Evolutionary conservation across 2,888 invertebrate species (phyloP).

Genomic region (Drosophila ustulata): DNA sequence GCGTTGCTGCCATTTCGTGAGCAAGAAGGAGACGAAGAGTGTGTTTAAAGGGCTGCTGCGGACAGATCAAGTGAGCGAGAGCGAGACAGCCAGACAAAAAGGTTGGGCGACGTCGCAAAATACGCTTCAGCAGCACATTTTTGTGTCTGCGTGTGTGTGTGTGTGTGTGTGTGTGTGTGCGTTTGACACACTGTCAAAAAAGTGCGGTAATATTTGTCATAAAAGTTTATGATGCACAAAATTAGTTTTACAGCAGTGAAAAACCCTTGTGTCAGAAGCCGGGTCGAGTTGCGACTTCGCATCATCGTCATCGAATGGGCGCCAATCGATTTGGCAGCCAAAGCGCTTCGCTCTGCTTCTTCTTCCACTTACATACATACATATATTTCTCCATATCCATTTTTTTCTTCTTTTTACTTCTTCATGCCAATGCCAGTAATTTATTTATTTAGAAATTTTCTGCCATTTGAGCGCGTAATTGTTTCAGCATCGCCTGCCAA

Average conservation of each 20-base stretch:
- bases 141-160: constrained; percentile 8
- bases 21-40: constrained; percentile 11
- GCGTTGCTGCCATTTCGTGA: constrained; percentile 61
- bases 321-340: constrained; percentile 62
- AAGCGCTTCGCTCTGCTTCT: not conserved
- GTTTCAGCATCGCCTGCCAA: constrained; percentile 60
- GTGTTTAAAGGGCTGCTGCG: constrained; percentile 9
- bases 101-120: constrained; percentile 35
- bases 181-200: constrained; percentile 71
- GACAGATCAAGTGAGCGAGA: constrained; percentile 1
- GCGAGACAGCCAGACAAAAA: not conserved
- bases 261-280: constrained; percentile 41
- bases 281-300: too few species aligned
- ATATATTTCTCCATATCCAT: too few species aligned
- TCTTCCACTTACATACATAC: not conserved
- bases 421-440: constrained; percentile 41
- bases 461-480: constrained; percentile 72
- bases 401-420: not conserved
- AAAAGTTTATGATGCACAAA: constrained; percentile 77
- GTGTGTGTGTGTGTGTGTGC: constrained; percentile 36
- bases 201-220: constrained; percentile 73
- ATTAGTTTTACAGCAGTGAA: constrained; percentile 75
- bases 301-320: constrained; percentile 28
- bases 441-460: constrained; percentile 74
- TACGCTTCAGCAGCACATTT: constrained; percentile 64